phyloP scores from a whole-genome alignment of 2,113 vertebrate genomes.

The Myxocyprinus asiaticus region DNA sequence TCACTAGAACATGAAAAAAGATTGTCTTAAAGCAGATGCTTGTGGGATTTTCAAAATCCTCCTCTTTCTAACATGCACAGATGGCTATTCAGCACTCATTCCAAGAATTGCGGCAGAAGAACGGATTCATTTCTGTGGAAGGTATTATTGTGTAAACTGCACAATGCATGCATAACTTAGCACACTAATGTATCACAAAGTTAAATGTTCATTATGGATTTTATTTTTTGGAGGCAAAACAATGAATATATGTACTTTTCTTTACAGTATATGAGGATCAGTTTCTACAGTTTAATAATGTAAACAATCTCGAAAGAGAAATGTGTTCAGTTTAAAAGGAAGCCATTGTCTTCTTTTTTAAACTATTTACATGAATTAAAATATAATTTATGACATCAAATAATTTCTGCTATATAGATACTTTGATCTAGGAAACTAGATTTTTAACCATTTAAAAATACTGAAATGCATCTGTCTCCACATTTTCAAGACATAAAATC shows the following conservation, averaged over 20 bases:
- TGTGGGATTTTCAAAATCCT: not conserved
- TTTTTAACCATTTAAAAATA: constrained; percentile 99
- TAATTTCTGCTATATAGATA: constrained; percentile 93
- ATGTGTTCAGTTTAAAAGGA: constrained; percentile 90
- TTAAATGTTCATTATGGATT: constrained; percentile 76
- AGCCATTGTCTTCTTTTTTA: constrained; percentile 84
- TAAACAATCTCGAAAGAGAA: constrained; percentile 98
- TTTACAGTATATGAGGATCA: constrained; percentile 99
- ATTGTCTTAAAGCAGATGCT: constrained; percentile 14
- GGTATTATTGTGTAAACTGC: too few relatives aligned
- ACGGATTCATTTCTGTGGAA: too few relatives aligned
- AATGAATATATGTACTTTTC: constrained; percentile 86
- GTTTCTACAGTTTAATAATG: constrained; percentile 99
- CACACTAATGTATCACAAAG: not conserved
- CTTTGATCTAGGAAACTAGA: constrained; percentile 99
- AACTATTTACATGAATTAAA: constrained; percentile 99
- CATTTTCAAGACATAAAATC: constrained; percentile 91
- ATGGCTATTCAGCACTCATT: too few relatives aligned
- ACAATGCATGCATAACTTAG: constrained; percentile 10
- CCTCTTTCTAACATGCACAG: too few relatives aligned
- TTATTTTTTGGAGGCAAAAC: constrained; percentile 97
- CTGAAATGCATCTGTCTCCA: constrained; percentile 94
- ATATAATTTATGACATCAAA: constrained; percentile 99
- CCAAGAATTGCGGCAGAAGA: too few relatives aligned
- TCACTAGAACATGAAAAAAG: not conserved